Evolutionary conservation across 2,113 vertebrate genomes (phyloP).

Genomic region (Caracal caracal): DNA sequence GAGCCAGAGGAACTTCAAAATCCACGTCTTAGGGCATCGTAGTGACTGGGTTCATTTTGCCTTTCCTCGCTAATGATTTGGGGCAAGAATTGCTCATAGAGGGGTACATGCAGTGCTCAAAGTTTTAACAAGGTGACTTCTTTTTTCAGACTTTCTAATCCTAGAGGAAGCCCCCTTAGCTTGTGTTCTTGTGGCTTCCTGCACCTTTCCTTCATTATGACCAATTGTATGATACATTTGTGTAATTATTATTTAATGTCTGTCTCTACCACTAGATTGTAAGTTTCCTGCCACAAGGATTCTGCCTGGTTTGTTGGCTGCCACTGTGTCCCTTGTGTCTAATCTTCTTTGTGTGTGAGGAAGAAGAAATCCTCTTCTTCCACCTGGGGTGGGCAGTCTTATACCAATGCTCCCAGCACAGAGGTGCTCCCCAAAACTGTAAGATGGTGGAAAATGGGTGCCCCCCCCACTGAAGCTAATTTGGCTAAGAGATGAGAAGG

Average conservation of each 20-base stretch:
- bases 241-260: conserved; percentile 42
- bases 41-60: not conserved
- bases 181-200: conserved; percentile 14
- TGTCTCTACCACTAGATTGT: conserved; percentile 9
- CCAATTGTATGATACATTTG: conserved; percentile 21
- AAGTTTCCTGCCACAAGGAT: not conserved
- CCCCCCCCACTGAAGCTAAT: not conserved
- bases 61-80: conserved; percentile 43
- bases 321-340: not conserved
- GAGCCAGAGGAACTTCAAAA: not conserved
- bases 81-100: not conserved
- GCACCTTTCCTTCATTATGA: not conserved
- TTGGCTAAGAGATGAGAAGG: conserved; percentile 27
- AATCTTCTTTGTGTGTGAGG: not conserved
- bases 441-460: not conserved
- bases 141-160: conserved; percentile 17
- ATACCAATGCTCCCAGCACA: not conserved
- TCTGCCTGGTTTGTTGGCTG: not conserved
- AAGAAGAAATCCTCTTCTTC: not conserved
- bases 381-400: not conserved
- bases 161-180: not conserved
- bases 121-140: conserved; percentile 37
- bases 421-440: not conserved
- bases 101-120: not conserved
- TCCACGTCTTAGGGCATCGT: not conserved